phyloP scores from a whole-genome alignment of 2,797 vertebrate species.

The Sebastiscus tertius region DNA sequence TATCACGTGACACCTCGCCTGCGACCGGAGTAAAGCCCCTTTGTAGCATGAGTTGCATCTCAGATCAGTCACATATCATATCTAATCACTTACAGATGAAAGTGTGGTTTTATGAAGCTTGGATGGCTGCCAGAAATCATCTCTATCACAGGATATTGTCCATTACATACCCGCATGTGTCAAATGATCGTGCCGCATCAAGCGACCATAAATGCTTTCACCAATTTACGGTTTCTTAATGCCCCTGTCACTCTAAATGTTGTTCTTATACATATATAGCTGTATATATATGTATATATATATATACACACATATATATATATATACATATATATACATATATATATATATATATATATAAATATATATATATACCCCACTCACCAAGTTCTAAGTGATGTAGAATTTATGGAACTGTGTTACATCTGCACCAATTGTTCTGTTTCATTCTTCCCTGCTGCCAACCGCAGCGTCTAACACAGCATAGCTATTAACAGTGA shows the following conservation, averaged over 20 bases:
- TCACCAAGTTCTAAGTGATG: not conserved
- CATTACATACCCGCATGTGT: not conserved
- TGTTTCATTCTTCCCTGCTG: constrained; percentile 14
- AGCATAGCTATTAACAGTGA: constrained; percentile 27
- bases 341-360: too few relatives aligned
- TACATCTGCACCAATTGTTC: constrained; percentile 4
- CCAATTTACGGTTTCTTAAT: not conserved
- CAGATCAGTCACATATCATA: constrained; percentile 36
- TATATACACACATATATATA: too few relatives aligned
- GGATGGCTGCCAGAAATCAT: not conserved
- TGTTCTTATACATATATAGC: not conserved
- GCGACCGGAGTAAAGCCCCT: constrained; percentile 7
- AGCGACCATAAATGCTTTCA: not conserved
- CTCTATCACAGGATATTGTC: not conserved
- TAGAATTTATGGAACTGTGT: not conserved
- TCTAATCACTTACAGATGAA: constrained; percentile 36
- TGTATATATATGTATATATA: too few relatives aligned
- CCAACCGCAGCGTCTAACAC: constrained; percentile 12
- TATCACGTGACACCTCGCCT: constrained; percentile 39
- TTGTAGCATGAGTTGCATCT: constrained; percentile 34
- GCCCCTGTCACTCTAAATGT: not conserved
- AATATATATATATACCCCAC: not conserved
- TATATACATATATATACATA: too few relatives aligned
- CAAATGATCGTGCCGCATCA: constrained; percentile 10
- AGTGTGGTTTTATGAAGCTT: constrained; percentile 29